These are phyloP conservation scores for Dolichopus griseipennis DNA, from an alignment of 2,888 invertebrate genomes.

Conservation along the genomic window DNA sequence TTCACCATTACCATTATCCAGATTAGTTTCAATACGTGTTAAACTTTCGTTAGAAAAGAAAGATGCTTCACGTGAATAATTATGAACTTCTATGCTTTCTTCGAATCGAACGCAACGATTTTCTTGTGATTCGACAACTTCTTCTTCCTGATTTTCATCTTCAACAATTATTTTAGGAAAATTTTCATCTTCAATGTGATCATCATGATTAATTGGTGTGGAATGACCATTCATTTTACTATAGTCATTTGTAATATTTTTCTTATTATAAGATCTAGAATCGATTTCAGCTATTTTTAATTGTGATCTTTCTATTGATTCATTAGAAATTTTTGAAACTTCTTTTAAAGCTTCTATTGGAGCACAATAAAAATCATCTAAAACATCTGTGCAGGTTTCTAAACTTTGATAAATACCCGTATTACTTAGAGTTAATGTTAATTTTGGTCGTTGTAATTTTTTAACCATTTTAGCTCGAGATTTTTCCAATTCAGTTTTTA, in stretches of 20 bases:
- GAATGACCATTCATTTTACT: background rate
- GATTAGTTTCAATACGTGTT: constrained; percentile 32
- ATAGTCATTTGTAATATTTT: background rate
- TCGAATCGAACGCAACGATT: constrained; percentile 31
- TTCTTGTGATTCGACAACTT: constrained; percentile 9
- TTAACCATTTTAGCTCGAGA: constrained; percentile 25
- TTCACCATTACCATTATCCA: constrained; percentile 37
- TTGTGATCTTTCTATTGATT: background rate
- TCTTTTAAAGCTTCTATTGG: constrained; percentile 33
- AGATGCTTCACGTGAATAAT: constrained; percentile 30
- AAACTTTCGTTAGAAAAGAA: constrained; percentile 29
- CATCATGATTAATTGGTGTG: background rate
- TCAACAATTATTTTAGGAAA: background rate
- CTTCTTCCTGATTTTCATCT: constrained; percentile 19
- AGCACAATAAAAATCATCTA: constrained; percentile 35
- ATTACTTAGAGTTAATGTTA: constrained; percentile 28
- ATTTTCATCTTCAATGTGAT: background rate
- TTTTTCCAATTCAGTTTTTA: constrained; percentile 35
- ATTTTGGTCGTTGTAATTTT: constrained; percentile 17
- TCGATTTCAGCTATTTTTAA: background rate
- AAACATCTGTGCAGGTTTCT: constrained; percentile 29
- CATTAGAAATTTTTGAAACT: background rate
- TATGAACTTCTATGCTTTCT: constrained; percentile 27
- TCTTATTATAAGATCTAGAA: background rate
- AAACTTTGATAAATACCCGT: constrained; percentile 32